A percentile compares a stretch with the other conserved stretches of the same genome.
Conservation (phyloP, 2,113 vertebrate genomes). For the Raja brachyura region DNA sequence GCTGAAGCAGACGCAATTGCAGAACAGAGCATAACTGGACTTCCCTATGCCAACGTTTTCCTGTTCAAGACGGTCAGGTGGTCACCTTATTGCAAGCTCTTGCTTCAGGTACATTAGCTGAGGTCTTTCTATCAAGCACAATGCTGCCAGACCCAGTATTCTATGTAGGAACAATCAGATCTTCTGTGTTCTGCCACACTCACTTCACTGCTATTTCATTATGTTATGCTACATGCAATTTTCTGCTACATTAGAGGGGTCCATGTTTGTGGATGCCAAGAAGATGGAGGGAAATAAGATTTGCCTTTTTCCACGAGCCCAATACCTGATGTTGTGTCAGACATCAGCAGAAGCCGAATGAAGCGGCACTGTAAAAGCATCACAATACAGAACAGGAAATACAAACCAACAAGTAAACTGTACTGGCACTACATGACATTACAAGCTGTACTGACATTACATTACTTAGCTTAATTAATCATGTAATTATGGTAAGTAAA, state of each 20-base stretch:
- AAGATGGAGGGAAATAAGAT: no score
- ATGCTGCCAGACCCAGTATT: no score
- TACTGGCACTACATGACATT: not conserved
- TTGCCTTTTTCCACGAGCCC: not conserved
- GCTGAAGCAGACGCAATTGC: no score
- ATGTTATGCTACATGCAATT: not conserved
- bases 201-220: not conserved
- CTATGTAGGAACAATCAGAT: not conserved
- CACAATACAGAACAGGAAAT: not conserved
- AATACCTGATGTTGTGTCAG: not conserved
- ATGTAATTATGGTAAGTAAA: no score
- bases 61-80: no score
- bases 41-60: no score
- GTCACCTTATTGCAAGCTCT: no score
- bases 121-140: no score
- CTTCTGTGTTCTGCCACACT: not conserved
- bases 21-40: no score
- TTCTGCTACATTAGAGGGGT: not conserved
- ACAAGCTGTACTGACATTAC: not conserved
- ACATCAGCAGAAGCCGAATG: not conserved
- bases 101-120: no score
- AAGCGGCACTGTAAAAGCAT: not conserved
- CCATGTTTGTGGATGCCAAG: not conserved
- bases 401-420: not conserved
- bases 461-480: not conserved